Conservation (phyloP, 2,888 invertebrate species). For the Stegana nigrithorax region DNA sequence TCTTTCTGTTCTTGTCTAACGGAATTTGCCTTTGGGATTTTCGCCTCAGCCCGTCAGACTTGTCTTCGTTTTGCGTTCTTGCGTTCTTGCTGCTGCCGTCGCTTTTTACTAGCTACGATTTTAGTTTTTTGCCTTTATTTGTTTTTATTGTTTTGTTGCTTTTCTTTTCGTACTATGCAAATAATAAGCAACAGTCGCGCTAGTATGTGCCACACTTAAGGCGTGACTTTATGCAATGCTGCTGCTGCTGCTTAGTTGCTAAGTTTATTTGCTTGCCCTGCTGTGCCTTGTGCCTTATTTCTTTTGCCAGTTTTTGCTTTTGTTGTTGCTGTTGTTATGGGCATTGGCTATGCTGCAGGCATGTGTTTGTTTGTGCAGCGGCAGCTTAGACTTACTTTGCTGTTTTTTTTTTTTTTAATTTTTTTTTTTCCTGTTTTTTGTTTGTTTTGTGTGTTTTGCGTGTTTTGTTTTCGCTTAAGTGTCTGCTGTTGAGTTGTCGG, state of each 20-base stretch:
- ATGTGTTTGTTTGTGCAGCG: no score
- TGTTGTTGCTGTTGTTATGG: no score
- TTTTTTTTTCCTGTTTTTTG: conserved; percentile 10
- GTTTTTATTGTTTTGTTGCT: neutral
- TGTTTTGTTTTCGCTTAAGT: conserved; percentile 29
- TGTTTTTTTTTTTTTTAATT: conserved; percentile 14
- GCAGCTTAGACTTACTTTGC: no score
- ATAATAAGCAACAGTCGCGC: neutral
- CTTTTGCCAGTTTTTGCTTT: no score
- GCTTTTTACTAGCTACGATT: conserved; percentile 27
- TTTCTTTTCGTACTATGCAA: neutral
- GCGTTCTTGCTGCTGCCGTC: no score
- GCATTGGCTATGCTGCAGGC: no score
- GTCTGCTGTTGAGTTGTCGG: conserved; percentile 12
- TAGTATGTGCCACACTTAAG: neutral
- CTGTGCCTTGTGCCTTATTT: no score
- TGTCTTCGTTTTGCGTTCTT: no score
- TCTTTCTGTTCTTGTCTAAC: no score
- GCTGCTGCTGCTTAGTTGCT: neutral
- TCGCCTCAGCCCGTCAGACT: no score
- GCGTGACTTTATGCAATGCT: neutral
- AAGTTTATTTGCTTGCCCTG: neutral
- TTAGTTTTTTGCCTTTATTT: conserved; percentile 18
- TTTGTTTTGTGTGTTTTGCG: conserved; percentile 10
- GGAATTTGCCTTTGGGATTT: no score